Conservation (phyloP, 2,113 vertebrate species). For the Jaculus jaculus region DNA sequence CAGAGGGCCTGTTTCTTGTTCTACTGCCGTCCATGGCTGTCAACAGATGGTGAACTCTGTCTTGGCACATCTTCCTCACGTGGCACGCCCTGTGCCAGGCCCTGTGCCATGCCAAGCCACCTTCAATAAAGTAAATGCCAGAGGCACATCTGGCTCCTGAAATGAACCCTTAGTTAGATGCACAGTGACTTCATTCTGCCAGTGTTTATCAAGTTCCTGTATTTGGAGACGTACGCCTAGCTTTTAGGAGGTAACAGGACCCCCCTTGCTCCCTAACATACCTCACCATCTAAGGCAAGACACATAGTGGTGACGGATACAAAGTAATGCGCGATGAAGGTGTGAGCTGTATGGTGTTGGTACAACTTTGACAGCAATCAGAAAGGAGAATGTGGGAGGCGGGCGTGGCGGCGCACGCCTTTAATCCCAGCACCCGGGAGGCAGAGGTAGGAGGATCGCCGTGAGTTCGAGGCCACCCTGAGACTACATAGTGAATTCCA, state of each 20-base stretch:
- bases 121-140: background rate
- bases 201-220: background rate
- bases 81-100: background rate
- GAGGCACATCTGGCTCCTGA: background rate
- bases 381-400: background rate
- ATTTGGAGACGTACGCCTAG: background rate
- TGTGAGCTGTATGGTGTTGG: background rate
- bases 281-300: background rate
- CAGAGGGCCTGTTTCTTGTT: background rate
- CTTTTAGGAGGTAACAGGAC: background rate
- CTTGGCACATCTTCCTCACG: fast-evolving
- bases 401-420: no score
- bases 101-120: background rate
- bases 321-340: background rate
- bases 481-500: no score
- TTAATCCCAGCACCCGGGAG: no score
- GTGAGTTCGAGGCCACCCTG: no score
- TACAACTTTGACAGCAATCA: background rate
- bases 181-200: background rate
- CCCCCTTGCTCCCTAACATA: background rate
- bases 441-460: no score
- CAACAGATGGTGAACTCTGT: background rate
- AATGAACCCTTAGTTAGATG: background rate
- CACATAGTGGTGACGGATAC: background rate
- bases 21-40: background rate